These are phyloP conservation scores for Triplophysa yarkandensis DNA, from an alignment of 2,797 vertebrate species.

Conservation along the genomic window DNA sequence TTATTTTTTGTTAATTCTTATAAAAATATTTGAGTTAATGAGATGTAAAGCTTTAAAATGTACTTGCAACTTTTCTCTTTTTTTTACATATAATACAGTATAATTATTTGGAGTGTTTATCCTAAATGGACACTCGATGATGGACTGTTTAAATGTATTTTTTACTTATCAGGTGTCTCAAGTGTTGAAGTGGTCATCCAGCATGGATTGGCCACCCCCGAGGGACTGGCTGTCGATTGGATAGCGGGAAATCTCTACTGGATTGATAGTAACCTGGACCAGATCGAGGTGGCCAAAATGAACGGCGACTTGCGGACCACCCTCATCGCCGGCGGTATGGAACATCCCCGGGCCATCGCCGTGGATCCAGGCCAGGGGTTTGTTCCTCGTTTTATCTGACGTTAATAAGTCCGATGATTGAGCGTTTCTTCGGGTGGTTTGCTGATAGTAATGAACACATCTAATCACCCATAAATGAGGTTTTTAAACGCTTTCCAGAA, in stretches of 20 bases:
- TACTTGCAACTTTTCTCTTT: too few relatives aligned
- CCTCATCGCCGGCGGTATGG: constrained; percentile 85
- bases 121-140: too few relatives aligned
- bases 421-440: constrained; percentile 5
- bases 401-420: constrained; percentile 27
- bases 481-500: constrained; percentile 42
- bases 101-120: too few relatives aligned
- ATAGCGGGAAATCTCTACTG: constrained; percentile 87
- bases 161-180: constrained; percentile 73
- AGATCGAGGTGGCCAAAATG: constrained; percentile 86
- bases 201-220: constrained; percentile 85
- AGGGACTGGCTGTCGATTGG: constrained; percentile 87
- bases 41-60: too few relatives aligned
- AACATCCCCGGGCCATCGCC: constrained; percentile 85
- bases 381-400: background rate
- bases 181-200: constrained; percentile 85
- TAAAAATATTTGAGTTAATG: too few relatives aligned
- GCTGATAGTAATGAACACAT: constrained; percentile 25
- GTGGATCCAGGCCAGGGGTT: constrained; percentile 86
- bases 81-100: too few relatives aligned
- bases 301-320: constrained; percentile 82
- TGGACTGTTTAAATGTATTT: too few relatives aligned
- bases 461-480: constrained; percentile 44
- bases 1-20: too few relatives aligned
- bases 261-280: constrained; percentile 89